These are phyloP conservation scores for Hartigia nigra DNA, from an alignment of 2,888 invertebrate genomes.

Conservation along the genomic window DNA sequence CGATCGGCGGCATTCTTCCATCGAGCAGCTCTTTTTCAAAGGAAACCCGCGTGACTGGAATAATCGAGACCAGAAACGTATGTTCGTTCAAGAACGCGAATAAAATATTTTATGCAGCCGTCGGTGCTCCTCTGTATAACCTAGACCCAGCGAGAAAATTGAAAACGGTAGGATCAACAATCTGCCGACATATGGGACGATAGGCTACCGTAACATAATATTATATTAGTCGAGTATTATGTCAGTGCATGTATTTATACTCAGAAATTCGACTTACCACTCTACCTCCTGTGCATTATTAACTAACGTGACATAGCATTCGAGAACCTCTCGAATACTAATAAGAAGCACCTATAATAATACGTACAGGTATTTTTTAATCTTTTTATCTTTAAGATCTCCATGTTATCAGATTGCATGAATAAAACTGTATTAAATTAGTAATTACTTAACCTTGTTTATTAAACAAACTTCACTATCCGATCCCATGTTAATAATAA, in stretches of 20 bases:
- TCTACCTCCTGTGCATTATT: not conserved
- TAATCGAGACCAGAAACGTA: slow-evolving; percentile 27
- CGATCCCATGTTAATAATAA: no score
- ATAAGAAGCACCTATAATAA: not conserved
- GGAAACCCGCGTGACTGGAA: slow-evolving; percentile 36
- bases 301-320: not conserved
- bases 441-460: not conserved
- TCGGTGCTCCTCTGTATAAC: not conserved
- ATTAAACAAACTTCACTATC: not conserved
- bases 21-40: slow-evolving; percentile 31
- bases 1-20: not conserved
- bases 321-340: not conserved
- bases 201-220: not conserved
- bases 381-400: not conserved
- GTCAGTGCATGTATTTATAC: not conserved
- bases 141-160: not conserved
- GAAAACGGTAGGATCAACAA: not conserved
- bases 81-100: slow-evolving; percentile 2
- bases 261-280: not conserved
- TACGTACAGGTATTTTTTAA: not conserved
- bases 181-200: not conserved
- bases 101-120: not conserved
- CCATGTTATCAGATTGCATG: not conserved
- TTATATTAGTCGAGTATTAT: not conserved
- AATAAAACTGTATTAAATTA: not conserved